phyloP scores from a whole-genome alignment of 1,140 invertebrate genomes.

The Drusus annulatus region DNA sequence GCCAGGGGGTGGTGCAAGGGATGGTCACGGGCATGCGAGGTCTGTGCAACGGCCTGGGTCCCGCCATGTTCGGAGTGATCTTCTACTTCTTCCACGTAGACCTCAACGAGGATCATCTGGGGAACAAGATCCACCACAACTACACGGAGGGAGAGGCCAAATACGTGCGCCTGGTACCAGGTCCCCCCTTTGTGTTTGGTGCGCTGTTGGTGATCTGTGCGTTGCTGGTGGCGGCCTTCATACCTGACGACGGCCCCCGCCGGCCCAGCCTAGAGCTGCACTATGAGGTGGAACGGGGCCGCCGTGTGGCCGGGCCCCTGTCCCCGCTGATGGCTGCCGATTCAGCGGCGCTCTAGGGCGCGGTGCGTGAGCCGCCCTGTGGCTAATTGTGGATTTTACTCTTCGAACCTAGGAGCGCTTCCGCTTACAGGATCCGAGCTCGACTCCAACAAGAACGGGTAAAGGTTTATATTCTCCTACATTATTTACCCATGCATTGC shows the following conservation, averaged over 20 bases:
- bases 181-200: slow-evolving; percentile 99
- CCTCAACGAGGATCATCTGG: slow-evolving; percentile 82
- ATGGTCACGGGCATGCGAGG: slow-evolving; percentile 98
- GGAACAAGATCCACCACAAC: slow-evolving; percentile 61
- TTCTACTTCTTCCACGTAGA: slow-evolving; percentile 99
- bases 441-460: background rate
- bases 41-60: slow-evolving; percentile 93
- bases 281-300: slow-evolving; percentile 83
- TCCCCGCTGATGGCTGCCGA: slow-evolving; percentile 86
- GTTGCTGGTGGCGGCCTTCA: slow-evolving; percentile 92
- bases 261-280: slow-evolving; percentile 79
- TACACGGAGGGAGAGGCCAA: slow-evolving; percentile 61
- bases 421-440: slow-evolving; percentile 3
- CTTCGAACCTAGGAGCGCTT: slow-evolving; percentile 5
- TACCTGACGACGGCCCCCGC: slow-evolving; percentile 80
- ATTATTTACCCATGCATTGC: background rate
- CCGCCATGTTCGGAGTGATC: slow-evolving; percentile 97
- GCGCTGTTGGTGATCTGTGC: slow-evolving; percentile 97
- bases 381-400: slow-evolving; percentile 4
- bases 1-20: slow-evolving; percentile 98
- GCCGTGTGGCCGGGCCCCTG: slow-evolving; percentile 82
- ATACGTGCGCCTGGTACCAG: slow-evolving; percentile 86
- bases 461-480: slow-evolving; percentile 2
- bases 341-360: slow-evolving; percentile 78
- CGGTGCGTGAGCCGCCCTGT: slow-evolving; percentile 42